A percentile compares a stretch with the other conserved stretches of the same genome.
These are phyloP conservation scores for Spheniscus humboldti DNA, from an alignment of 2,797 vertebrate genomes.

Conservation along the genomic window DNA sequence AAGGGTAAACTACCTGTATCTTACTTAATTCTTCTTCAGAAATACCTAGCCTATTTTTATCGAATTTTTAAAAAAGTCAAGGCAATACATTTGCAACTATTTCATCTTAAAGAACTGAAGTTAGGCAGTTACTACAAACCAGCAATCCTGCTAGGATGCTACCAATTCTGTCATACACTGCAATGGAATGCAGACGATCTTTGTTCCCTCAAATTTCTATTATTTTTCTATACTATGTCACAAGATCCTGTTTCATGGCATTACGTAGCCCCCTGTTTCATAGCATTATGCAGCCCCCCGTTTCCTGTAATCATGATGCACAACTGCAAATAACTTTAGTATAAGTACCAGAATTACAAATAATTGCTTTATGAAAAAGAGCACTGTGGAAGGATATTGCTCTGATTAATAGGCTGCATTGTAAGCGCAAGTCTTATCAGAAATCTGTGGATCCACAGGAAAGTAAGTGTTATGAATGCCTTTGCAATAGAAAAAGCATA, in stretches of 20 bases:
- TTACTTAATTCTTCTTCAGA: neutral
- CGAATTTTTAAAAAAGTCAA: neutral
- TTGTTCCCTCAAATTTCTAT: neutral
- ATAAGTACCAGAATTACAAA: neutral
- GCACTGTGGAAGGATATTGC: neutral
- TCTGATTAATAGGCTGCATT: neutral
- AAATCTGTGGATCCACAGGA: neutral
- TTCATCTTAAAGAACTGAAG: neutral
- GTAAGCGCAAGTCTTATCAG: neutral
- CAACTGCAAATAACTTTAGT: neutral
- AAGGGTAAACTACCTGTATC: neutral
- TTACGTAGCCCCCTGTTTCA: neutral
- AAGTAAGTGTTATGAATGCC: neutral
- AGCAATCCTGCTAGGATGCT: neutral
- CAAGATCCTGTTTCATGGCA: neutral
- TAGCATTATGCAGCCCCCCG: neutral
- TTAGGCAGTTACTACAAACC: neutral
- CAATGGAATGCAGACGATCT: neutral
- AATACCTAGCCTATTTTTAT: neutral
- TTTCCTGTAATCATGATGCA: neutral
- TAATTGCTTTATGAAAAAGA: neutral
- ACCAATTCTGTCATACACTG: neutral
- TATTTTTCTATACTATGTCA: neutral
- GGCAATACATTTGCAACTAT: neutral
- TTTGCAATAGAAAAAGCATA: neutral